A percentile compares a stretch with the other conserved stretches of the same genome.
phyloP scores from a whole-genome alignment of 2,888 invertebrate genomes.

The Ecliptopera silaceata region DNA sequence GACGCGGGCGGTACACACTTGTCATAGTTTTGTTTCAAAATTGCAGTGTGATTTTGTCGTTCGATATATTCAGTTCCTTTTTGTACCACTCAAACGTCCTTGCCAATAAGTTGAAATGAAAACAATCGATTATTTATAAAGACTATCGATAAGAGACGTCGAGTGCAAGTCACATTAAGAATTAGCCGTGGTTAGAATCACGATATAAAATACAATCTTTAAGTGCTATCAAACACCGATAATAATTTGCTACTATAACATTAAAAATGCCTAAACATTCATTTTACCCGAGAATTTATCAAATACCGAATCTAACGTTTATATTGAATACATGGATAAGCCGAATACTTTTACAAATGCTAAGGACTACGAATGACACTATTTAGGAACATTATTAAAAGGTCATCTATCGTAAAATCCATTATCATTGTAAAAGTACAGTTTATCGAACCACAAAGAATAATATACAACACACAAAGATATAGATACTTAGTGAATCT shows the following conservation, averaged over 20 bases:
- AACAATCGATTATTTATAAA: conserved; percentile 44
- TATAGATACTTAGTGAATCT: conserved; percentile 24
- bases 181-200: conserved; percentile 15
- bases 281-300: conserved; percentile 17
- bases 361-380: conserved; percentile 5
- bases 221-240: conserved; percentile 25
- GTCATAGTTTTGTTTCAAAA: conserved; percentile 74
- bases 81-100: conserved; percentile 49
- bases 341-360: conserved; percentile 4
- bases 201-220: conserved; percentile 17
- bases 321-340: conserved; percentile 8
- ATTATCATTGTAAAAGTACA: conserved; percentile 7
- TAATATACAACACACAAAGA: conserved; percentile 16
- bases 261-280: conserved; percentile 24
- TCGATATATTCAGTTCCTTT: conserved; percentile 46
- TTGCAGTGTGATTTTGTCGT: conserved; percentile 63
- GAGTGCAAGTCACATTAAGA: conserved; percentile 35
- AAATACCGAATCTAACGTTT: conserved; percentile 19
- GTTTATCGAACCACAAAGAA: conserved; percentile 15
- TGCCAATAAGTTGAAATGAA: conserved; percentile 40
- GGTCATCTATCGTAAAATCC: conserved; percentile 11
- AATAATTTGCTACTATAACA: conserved; percentile 23
- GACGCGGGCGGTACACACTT: conserved; percentile 60
- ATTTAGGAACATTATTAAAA: neutral
- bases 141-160: conserved; percentile 47